These are phyloP conservation scores for Habropoda laboriosa DNA, from an alignment of 1,140 invertebrate genomes.

Conservation along the genomic window DNA sequence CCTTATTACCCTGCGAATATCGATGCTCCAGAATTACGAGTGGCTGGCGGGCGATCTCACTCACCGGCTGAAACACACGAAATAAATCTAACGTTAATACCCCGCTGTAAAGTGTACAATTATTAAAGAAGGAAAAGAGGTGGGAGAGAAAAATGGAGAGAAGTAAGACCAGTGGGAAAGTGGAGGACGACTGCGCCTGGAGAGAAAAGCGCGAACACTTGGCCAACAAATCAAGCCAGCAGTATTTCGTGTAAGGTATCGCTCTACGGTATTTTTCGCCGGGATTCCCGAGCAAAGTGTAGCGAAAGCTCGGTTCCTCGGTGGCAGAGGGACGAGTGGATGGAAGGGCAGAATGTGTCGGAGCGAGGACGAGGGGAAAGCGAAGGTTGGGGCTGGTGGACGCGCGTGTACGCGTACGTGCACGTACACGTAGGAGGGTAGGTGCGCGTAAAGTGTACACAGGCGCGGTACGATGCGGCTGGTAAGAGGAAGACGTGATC, in stretches of 20 bases:
- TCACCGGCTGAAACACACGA: conserved; percentile 80
- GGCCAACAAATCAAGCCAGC: background rate
- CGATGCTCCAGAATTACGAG: conserved; percentile 18
- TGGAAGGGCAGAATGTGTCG: conserved; percentile 40
- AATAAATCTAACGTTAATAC: too few species aligned
- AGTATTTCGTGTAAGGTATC: background rate
- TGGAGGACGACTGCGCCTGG: too few species aligned
- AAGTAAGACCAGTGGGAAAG: too few species aligned
- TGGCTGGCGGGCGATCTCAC: conserved; percentile 39
- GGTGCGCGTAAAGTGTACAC: conserved; percentile 39
- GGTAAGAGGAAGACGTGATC: conserved; percentile 81
- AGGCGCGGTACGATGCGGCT: conserved; percentile 64
- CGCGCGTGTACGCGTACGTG: conserved; percentile 34
- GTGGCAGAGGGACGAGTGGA: conserved; percentile 22
- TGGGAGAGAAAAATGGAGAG: too few species aligned
- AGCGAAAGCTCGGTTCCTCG: conserved; percentile 28
- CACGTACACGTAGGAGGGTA: conserved; percentile 46
- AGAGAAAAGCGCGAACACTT: background rate
- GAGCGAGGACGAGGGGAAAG: background rate
- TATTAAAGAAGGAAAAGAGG: too few species aligned
- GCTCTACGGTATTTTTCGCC: conserved; percentile 8
- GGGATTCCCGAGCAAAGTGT: conserved; percentile 4
- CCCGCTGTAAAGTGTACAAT: too few species aligned
- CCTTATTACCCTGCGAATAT: background rate
- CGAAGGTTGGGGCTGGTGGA: background rate